Evolutionary conservation across 1,140 invertebrate species (phyloP), one percentile per base, ranked within the genome.

Genomic region (Vollenhovia emeryi): DNA sequence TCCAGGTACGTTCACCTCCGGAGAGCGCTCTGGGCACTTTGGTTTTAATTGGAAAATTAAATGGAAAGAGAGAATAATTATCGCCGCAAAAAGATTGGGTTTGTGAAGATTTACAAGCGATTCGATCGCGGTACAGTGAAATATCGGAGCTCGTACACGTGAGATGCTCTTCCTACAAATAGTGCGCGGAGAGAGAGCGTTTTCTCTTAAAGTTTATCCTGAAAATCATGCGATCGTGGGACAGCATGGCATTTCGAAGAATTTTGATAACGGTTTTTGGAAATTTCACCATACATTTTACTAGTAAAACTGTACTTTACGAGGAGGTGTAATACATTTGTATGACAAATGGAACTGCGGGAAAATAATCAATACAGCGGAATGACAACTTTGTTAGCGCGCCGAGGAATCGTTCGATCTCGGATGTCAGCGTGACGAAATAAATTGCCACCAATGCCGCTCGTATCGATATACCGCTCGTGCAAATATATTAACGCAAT

Each of bases 1-100:
- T 50, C 5, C 30, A 24, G 30, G 73, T 84, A 33, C 86, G 27
- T 88, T 88, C 27, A 79, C 50, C 74, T 84, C 21, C 15, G 64
- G 5, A 48, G 15, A 68, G 33, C 57, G 69, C 24, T 30, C 30
- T 18, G 24, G 6, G 55, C 50, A 5, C 15, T 1, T 11, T 11
- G 45, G 55, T 50, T 48, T 76, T 87, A 73, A 88, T 88, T 73
- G 36, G 6, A 45, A 8, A 1, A 24, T n/a, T n/a, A n/a, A n/a
- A n/a, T n/a, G n/a, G n/a, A 13, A 30, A 59, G 24, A 55, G 21
- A 33, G 7, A 69, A 43, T 71, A 43, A 87, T 64, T 36, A 45
- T n/a, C 1, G 21, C 3, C n/a, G 11, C 33, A 21, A 24, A 59
- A 9, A 13, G 7, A 43, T 48, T 21, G 13, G 21, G 13, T 76